Percentiles rank a stretch among this genome's conserved stretches.
Conservation (phyloP, 2,113 vertebrate species). For the Lepus europaeus region DNA sequence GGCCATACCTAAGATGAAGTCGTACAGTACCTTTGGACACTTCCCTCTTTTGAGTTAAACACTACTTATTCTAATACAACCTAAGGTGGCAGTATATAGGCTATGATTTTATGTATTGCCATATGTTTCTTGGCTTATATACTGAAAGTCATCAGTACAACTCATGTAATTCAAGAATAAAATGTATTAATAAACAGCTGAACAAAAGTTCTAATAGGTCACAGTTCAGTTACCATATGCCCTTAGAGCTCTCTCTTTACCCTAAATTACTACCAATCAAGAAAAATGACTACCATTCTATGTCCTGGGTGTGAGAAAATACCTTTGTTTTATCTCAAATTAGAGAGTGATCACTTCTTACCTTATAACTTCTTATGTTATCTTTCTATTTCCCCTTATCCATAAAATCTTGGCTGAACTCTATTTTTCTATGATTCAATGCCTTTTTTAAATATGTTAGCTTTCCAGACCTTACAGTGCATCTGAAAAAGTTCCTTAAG, state of each 20-base stretch:
- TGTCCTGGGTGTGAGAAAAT: conserved; percentile 48
- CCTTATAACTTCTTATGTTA: conserved; percentile 28
- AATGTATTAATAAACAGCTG: not conserved
- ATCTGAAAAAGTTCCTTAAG: not conserved
- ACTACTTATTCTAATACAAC: conserved; percentile 24
- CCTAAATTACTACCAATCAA: not conserved
- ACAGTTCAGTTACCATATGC: not conserved
- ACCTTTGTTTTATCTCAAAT: conserved; percentile 20
- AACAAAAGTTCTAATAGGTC: conserved; percentile 15
- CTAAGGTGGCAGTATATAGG: not conserved
- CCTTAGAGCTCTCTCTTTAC: conserved; percentile 44
- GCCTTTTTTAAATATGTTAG: conserved; percentile 23
- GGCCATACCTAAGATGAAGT: not conserved
- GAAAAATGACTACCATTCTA: not conserved
- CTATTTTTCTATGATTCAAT: conserved; percentile 38
- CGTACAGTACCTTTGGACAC: not conserved
- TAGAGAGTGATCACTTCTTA: not conserved
- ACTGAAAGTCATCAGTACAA: conserved; percentile 17
- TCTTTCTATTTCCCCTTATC: conserved; percentile 26
- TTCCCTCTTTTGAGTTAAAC: not conserved
- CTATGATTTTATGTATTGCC: not conserved
- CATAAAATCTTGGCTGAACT: not conserved
- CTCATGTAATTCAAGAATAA: not conserved
- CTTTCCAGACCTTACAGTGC: not conserved
- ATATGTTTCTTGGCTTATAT: not conserved